Evolutionary conservation across 2,797 vertebrate genomes (phyloP).

Genomic region (Euthynnus affinis): DNA sequence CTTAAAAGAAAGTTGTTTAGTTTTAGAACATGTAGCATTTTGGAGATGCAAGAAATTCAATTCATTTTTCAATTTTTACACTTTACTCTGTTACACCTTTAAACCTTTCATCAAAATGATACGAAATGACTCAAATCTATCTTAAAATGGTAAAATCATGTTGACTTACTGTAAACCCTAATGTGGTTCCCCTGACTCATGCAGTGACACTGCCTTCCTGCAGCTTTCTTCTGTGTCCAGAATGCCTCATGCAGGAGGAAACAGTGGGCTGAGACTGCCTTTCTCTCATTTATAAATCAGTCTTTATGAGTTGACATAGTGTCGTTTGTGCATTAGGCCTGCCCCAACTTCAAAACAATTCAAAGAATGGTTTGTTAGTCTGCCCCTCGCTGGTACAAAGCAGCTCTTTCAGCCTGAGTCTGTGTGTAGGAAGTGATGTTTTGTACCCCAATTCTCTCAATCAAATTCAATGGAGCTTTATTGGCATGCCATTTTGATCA

Average conservation of each 20-base stretch:
- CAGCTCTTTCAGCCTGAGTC: conserved; percentile 61
- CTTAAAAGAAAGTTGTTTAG: neutral
- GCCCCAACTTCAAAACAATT: conserved; percentile 74
- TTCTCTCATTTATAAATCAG: conserved; percentile 63
- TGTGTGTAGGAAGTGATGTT: conserved; percentile 62
- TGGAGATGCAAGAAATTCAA: neutral
- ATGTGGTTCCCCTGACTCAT: neutral
- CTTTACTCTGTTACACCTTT: neutral
- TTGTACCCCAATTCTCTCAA: conserved; percentile 31
- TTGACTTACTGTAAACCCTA: conserved; percentile 34
- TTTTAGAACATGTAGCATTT: neutral
- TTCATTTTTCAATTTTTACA: too few species aligned
- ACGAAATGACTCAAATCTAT: neutral
- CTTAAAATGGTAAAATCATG: neutral
- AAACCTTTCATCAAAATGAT: neutral
- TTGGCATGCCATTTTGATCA: neutral
- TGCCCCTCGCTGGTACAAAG: conserved; percentile 58
- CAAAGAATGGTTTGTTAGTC: conserved; percentile 75
- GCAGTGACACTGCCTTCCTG: conserved; percentile 25
- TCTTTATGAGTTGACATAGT: conserved; percentile 73
- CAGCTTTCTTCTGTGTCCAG: conserved; percentile 43
- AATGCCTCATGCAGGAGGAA: conserved; percentile 59
- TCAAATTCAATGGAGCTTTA: conserved; percentile 28
- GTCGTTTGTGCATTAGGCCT: conserved; percentile 64
- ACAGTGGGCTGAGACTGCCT: conserved; percentile 60